A percentile compares a stretch with the other conserved stretches of the same genome.
Evolutionary conservation across 2,113 vertebrate genomes (phyloP).

Genomic region (Polypterus bichir): DNA sequence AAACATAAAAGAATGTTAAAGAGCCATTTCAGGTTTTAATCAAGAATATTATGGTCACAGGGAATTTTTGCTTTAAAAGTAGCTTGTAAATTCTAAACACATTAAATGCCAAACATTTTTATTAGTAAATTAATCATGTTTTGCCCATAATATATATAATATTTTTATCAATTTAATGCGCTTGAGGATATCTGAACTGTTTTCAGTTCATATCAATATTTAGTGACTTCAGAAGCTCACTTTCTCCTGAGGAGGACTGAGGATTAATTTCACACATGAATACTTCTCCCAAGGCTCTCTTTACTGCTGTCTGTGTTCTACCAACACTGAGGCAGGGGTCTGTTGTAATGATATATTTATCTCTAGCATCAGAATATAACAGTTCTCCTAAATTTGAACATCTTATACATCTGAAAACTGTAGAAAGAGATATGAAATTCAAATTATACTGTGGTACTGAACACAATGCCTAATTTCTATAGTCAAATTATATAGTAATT

Average conservation of each 20-base stretch:
- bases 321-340: neutral
- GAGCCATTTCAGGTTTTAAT: too few relatives aligned
- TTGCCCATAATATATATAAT: neutral
- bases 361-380: neutral
- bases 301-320: neutral
- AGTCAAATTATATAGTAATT: too few relatives aligned
- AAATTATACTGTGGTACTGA: too few relatives aligned
- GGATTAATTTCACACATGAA: slow-evolving; percentile 1
- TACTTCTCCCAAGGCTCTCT: neutral
- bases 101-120: neutral
- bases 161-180: neutral
- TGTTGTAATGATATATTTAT: slow-evolving; percentile 1
- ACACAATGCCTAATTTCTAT: too few relatives aligned
- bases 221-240: neutral
- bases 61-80: too few relatives aligned
- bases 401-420: too few relatives aligned
- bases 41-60: too few relatives aligned
- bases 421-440: too few relatives aligned
- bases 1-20: too few relatives aligned
- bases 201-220: slow-evolving; percentile 1
- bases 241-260: neutral
- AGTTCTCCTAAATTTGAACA: too few relatives aligned
- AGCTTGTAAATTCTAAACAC: neutral
- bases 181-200: neutral
- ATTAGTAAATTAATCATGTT: neutral